Conservation (phyloP, 1,140 invertebrate genomes). For the Bombus consobrinus region DNA sequence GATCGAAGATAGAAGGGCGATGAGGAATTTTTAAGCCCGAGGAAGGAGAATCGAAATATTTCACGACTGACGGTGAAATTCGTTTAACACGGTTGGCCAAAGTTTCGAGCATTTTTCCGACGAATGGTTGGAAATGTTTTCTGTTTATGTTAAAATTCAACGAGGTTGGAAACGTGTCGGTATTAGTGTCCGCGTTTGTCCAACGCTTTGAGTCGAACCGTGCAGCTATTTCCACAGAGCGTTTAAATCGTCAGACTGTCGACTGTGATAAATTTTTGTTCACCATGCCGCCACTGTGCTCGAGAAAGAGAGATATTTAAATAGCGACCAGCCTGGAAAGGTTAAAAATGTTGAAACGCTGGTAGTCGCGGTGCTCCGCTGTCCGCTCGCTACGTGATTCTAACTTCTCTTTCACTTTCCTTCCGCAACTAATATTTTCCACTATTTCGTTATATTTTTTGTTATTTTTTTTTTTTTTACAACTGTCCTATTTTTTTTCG, state of each 20-base stretch:
- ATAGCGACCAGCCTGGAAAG: neutral
- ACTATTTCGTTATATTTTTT: neutral
- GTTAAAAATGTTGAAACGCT: slow-evolving; percentile 23
- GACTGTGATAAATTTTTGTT: slow-evolving; percentile 22
- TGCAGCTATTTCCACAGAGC: slow-evolving; percentile 4
- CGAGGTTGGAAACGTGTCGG: neutral
- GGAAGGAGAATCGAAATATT: neutral
- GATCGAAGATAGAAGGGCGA: neutral
- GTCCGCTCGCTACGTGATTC: neutral
- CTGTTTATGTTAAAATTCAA: slow-evolving; percentile 23
- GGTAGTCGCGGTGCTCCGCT: neutral
- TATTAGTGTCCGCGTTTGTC: slow-evolving; percentile 9
- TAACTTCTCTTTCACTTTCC: neutral
- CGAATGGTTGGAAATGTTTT: neutral
- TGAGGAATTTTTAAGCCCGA: neutral
- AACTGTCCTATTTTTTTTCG: neutral
- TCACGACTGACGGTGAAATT: neutral
- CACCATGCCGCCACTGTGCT: no score
- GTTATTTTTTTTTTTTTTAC: no score
- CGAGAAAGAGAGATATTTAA: slow-evolving; percentile 16
- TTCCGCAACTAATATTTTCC: neutral
- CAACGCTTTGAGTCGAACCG: slow-evolving; percentile 14
- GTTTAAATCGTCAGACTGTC: slow-evolving; percentile 16
- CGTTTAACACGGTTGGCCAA: neutral
- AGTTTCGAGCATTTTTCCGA: neutral